These are phyloP conservation scores for Euphonia xanthogaster DNA, from an alignment of 2,797 vertebrate genomes.

Conservation along the genomic window DNA sequence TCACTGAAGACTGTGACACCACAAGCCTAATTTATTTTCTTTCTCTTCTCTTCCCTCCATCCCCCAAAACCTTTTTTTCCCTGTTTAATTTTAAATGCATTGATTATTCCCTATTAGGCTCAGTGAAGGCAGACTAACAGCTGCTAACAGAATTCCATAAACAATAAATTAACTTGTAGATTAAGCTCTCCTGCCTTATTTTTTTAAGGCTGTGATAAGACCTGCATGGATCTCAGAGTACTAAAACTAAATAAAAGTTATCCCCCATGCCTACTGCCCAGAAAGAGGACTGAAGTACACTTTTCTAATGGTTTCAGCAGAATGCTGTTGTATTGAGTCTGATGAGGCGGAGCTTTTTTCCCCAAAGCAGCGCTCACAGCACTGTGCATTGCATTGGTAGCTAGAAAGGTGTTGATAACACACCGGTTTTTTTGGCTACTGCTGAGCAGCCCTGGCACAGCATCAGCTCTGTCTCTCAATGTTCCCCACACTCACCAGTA, in stretches of 20 bases:
- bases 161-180: slow-evolving; percentile 47
- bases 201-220: background rate
- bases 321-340: background rate
- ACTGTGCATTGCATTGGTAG: background rate
- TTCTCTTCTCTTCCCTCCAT: background rate
- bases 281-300: background rate
- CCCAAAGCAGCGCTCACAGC: background rate
- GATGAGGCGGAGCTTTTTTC: background rate
- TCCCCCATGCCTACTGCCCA: background rate
- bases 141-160: slow-evolving; percentile 33
- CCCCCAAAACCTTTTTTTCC: background rate
- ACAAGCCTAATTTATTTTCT: background rate
- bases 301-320: background rate
- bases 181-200: background rate
- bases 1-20: background rate
- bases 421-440: background rate
- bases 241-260: slow-evolving; percentile 33
- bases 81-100: slow-evolving; percentile 17
- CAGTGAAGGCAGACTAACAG: slow-evolving; percentile 29
- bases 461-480: background rate
- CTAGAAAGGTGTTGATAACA: background rate
- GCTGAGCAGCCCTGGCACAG: fast-evolving
- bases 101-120: background rate
- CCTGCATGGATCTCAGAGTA: background rate
- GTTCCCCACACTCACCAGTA: background rate